A percentile compares a stretch with the other conserved stretches of the same genome.
Evolutionary conservation across 30 jellyfish, hydroid and myxozoan genomes (phyloP).

Genomic region (Chrysaora quinquecirrha): DNA sequence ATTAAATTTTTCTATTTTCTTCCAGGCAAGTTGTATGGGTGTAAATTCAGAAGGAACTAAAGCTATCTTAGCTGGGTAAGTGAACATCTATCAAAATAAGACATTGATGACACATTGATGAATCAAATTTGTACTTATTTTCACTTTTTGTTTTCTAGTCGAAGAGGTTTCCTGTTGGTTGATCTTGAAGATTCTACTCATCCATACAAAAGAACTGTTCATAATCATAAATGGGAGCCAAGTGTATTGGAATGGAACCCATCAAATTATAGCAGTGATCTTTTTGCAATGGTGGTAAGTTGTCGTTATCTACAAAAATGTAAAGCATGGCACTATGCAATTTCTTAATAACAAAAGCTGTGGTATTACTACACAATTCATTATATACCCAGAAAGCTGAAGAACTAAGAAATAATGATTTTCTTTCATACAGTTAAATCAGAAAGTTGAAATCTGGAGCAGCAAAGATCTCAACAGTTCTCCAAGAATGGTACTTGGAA

Average conservation of each 20-base stretch:
- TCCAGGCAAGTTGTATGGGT: constrained; percentile 97
- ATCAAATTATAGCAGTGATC: constrained; percentile 51
- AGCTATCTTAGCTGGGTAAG: constrained; percentile 90
- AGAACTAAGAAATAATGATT: not conserved
- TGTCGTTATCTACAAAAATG: not conserved
- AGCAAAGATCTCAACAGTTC: constrained; percentile 58
- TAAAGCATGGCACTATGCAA: not conserved
- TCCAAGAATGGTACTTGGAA: constrained; percentile 73
- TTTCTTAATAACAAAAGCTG: not conserved
- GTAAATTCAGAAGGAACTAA: constrained; percentile 72
- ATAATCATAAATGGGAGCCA: constrained; percentile 94
- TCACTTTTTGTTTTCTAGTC: constrained; percentile 27
- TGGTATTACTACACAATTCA: not conserved
- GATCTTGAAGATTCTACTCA: constrained; percentile 72
- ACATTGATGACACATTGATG: too few relatives aligned
- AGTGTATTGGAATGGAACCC: constrained; percentile 97
- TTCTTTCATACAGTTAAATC: constrained; percentile 68
- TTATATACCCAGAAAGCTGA: not conserved
- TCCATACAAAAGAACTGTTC: constrained; percentile 46
- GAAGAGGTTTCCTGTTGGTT: constrained; percentile 75
- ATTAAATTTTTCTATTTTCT: not conserved
- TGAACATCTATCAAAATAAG: too few relatives aligned
- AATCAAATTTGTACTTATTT: too few relatives aligned
- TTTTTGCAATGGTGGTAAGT: constrained; percentile 63
- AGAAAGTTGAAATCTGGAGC: constrained; percentile 90